phyloP scores from a whole-genome alignment of 2,797 vertebrate genomes.

The Gallinago stenura region DNA sequence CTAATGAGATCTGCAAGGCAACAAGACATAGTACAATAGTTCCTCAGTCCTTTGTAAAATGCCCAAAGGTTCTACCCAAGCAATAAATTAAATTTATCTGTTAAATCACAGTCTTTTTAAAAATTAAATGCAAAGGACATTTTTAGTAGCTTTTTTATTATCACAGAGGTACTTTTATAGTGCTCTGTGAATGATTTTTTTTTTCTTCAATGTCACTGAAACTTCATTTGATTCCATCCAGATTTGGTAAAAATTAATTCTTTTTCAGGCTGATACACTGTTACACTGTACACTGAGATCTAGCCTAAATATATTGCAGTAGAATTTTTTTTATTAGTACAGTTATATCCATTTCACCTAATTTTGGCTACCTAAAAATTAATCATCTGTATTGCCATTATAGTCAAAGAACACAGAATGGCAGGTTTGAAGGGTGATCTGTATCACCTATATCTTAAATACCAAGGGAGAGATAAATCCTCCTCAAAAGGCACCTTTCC shows the following conservation, averaged over 20 bases:
- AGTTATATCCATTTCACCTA: background rate
- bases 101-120: conserved; percentile 45
- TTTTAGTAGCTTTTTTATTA: conserved; percentile 64
- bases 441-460: background rate
- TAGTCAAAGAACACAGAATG: background rate
- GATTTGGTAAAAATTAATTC: conserved; percentile 2
- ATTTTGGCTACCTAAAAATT: background rate
- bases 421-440: background rate
- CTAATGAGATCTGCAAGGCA: conserved; percentile 39
- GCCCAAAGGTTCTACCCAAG: conserved; percentile 15
- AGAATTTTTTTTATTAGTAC: background rate
- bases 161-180: conserved; percentile 15
- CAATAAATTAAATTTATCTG: conserved; percentile 55
- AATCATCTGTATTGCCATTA: background rate
- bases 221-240: background rate
- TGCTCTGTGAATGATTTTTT: background rate
- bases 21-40: background rate
- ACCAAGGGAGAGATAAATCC: background rate
- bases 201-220: conserved; percentile 32
- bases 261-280: background rate
- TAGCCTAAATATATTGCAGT: background rate
- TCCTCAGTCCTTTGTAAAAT: conserved; percentile 35
- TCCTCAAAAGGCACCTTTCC: background rate
- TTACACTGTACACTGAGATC: background rate
- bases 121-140: conserved; percentile 48